These are phyloP conservation scores for Sturmia bella DNA, from an alignment of 2,888 invertebrate genomes.

Conservation along the genomic window DNA sequence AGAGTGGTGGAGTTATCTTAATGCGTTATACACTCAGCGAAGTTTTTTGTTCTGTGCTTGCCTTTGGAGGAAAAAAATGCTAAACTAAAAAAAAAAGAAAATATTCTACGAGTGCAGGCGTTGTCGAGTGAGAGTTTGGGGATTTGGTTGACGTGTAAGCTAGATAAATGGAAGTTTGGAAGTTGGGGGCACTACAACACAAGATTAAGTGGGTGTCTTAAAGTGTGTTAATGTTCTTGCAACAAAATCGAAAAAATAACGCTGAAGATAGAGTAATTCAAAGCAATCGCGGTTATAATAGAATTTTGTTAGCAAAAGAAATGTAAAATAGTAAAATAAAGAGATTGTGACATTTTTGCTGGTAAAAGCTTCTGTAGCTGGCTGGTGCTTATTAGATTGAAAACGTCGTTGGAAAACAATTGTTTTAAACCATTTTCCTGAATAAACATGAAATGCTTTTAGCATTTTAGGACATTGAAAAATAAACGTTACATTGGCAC, in stretches of 20 bases:
- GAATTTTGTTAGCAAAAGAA: slow-evolving; percentile 24
- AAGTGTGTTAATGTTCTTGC: slow-evolving; percentile 29
- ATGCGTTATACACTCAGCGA: slow-evolving; percentile 18
- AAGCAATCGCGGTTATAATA: slow-evolving; percentile 18
- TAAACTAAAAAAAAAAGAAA: neutral
- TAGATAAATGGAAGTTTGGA: slow-evolving; percentile 4
- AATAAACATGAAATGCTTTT: slow-evolving; percentile 21
- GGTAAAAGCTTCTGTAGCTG: neutral
- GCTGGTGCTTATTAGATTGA: neutral
- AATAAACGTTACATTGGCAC: too few species aligned
- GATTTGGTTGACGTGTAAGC: slow-evolving; percentile 15
- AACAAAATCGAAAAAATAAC: slow-evolving; percentile 35
- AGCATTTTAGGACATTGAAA: slow-evolving; percentile 11
- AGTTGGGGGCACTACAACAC: slow-evolving; percentile 9
- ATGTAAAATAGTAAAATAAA: slow-evolving; percentile 26
- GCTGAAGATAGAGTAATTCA: slow-evolving; percentile 14
- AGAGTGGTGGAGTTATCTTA: neutral
- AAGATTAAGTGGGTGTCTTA: slow-evolving; percentile 31
- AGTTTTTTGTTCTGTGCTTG: slow-evolving; percentile 14
- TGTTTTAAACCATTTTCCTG: neutral
- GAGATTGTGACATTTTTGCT: slow-evolving; percentile 11
- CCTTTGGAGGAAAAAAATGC: slow-evolving; percentile 24
- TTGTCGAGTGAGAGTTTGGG: neutral
- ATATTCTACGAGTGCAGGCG: slow-evolving; percentile 38
- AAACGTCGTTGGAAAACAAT: neutral